phyloP scores from a whole-genome alignment of 2,888 invertebrate species.

The Salpingus planirostris region DNA sequence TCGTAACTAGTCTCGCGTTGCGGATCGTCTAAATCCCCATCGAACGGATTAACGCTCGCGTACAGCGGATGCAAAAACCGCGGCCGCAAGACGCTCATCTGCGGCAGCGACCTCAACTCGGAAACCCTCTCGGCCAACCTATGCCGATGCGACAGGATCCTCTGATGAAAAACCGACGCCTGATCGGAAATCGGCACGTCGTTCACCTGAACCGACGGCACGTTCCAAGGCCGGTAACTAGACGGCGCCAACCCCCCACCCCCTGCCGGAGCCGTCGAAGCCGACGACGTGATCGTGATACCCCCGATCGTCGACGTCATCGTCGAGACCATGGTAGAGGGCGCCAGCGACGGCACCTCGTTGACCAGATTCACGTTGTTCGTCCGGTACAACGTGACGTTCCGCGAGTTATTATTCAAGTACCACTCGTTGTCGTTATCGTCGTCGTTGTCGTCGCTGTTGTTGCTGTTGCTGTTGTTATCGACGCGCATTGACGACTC shows the following conservation, averaged over 20 bases:
- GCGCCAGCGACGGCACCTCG: neutral
- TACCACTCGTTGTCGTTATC: constrained; percentile 2
- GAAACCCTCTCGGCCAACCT: constrained; percentile 31
- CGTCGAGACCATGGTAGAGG: neutral
- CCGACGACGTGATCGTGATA: constrained; percentile 7
- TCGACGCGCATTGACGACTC: neutral
- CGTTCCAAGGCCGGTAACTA: constrained; percentile 22
- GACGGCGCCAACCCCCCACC: no score
- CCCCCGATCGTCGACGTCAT: neutral
- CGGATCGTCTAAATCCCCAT: constrained; percentile 37
- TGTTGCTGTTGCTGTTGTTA: constrained; percentile 19
- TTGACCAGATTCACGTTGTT: constrained; percentile 22
- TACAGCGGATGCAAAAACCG: constrained; percentile 44
- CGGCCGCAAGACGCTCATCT: constrained; percentile 33
- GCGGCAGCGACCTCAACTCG: constrained; percentile 24
- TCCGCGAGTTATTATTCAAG: constrained; percentile 6
- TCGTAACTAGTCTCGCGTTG: constrained; percentile 37
- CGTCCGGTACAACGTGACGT: constrained; percentile 20
- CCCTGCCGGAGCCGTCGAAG: constrained; percentile 25
- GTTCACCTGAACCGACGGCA: constrained; percentile 48
- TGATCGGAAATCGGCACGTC: constrained; percentile 46
- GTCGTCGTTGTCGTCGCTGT: constrained; percentile 21
- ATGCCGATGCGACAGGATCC: constrained; percentile 21
- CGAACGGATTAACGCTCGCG: constrained; percentile 39
- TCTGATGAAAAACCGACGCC: constrained; percentile 17